phyloP scores from a whole-genome alignment of 2,113 vertebrate species.

The Alectura lathami region DNA sequence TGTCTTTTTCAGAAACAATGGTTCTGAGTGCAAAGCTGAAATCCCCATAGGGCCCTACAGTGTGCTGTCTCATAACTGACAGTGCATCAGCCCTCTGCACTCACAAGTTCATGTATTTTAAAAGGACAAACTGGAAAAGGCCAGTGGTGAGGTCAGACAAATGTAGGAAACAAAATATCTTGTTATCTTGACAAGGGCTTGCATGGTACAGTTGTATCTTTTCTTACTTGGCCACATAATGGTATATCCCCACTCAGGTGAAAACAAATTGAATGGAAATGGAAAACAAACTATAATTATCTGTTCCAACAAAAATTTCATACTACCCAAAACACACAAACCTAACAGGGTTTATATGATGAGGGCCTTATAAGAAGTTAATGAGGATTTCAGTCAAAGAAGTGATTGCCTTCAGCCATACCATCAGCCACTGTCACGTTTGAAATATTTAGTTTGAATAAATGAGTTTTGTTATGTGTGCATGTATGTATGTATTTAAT shows the following conservation, averaged over 20 bases:
- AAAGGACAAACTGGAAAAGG: background rate
- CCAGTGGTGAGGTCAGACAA: background rate
- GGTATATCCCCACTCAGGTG: background rate
- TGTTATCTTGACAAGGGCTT: background rate
- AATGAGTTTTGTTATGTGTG: background rate
- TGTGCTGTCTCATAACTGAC: background rate
- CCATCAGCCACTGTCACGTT: background rate
- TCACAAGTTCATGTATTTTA: background rate
- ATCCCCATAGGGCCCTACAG: background rate
- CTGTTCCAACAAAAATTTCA: background rate
- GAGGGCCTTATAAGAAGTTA: background rate
- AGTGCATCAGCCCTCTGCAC: background rate
- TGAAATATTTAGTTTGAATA: background rate
- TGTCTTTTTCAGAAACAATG: background rate
- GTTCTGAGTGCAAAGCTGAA: background rate
- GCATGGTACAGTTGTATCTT: background rate
- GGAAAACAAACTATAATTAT: background rate
- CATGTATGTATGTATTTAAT: background rate
- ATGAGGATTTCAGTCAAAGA: slow-evolving; percentile 9
- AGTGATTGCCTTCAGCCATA: background rate
- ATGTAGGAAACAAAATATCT: background rate
- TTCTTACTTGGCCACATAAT: background rate
- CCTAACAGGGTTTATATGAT: background rate
- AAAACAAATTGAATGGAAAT: background rate
- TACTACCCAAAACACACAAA: background rate